A percentile compares a stretch with the other conserved stretches of the same genome.
phyloP scores from a whole-genome alignment of 2,797 vertebrate species.

The Pangasius sanitwongsei region DNA sequence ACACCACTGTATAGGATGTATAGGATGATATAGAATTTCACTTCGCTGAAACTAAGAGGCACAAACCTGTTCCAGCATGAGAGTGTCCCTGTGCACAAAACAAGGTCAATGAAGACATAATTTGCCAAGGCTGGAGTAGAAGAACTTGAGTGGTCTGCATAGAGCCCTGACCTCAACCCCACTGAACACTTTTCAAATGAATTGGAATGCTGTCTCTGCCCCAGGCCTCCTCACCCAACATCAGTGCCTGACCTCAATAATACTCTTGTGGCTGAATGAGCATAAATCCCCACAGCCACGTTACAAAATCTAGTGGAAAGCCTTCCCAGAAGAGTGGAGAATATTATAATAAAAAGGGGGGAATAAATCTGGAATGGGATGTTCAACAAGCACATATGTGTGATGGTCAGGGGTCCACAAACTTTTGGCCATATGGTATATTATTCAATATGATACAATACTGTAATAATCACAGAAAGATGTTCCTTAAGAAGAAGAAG shows the following conservation, averaged over 20 bases:
- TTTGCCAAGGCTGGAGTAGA: neutral
- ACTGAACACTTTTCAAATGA: neutral
- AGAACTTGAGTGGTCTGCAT: neutral
- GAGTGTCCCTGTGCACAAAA: neutral
- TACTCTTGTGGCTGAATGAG: neutral
- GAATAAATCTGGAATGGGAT: neutral
- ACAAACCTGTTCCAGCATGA: neutral
- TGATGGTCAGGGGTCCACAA: neutral
- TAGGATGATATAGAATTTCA: neutral
- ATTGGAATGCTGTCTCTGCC: neutral
- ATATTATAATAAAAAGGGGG: neutral
- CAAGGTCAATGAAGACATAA: neutral
- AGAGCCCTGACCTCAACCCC: neutral
- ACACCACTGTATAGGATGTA: neutral
- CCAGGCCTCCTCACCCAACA: neutral
- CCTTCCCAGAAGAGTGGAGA: neutral
- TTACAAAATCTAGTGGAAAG: neutral
- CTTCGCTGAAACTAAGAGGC: neutral
- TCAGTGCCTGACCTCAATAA: neutral
- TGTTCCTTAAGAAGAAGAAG: neutral
- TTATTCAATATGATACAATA: neutral
- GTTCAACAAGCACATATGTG: neutral
- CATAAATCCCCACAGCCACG: neutral
- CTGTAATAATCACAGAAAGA: neutral
- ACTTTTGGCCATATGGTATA: neutral